These are phyloP conservation scores for Tenodera sinensis DNA, from an alignment of 2,888 invertebrate species.

Conservation along the genomic window DNA sequence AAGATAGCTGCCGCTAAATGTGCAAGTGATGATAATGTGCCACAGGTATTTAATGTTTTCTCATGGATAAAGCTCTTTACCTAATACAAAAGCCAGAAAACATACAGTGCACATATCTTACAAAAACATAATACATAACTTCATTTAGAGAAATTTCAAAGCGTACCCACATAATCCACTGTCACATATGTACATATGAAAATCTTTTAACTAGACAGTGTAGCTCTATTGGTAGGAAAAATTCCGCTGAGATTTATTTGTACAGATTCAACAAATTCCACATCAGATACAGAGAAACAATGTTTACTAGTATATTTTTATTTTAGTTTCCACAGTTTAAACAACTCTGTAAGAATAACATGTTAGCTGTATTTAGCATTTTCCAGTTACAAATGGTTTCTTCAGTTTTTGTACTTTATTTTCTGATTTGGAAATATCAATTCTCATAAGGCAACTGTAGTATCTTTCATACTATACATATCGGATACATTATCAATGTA, in stretches of 20 bases:
- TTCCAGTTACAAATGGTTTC: no score
- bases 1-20: neutral
- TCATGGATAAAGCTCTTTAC: neutral
- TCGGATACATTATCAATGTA: neutral
- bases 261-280: neutral
- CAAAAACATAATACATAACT: neutral
- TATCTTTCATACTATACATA: neutral
- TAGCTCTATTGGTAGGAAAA: neutral
- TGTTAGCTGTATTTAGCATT: no score
- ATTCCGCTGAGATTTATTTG: neutral
- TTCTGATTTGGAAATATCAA: neutral
- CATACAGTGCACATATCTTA: neutral
- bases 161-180: no score
- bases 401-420: neutral
- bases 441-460: neutral
- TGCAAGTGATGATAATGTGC: constrained; percentile 1
- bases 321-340: no score
- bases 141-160: neutral
- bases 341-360: no score
- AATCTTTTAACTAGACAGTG: no score
- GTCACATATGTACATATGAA: no score
- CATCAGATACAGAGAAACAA: no score
- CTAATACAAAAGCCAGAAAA: neutral
- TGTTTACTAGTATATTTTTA: no score
- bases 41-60: neutral